These are phyloP conservation scores for Tetraodon nigroviridis DNA, from an alignment of 2,113 vertebrate species.

Conservation along the genomic window DNA sequence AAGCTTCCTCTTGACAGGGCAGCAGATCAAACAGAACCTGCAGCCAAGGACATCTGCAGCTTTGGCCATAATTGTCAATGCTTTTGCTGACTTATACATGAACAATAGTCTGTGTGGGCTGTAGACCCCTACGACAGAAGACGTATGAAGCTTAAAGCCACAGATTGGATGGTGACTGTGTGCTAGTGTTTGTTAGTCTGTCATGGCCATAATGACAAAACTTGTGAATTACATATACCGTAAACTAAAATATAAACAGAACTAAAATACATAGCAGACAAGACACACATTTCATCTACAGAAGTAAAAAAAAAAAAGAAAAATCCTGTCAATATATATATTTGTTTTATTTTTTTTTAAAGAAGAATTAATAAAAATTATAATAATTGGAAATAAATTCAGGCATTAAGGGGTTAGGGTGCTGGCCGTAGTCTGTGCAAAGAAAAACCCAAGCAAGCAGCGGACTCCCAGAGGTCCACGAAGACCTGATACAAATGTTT, in stretches of 20 bases:
- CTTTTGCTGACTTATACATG: constrained; percentile 26
- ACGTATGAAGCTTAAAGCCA: background rate
- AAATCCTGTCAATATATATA: too few relatives aligned
- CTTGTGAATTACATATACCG: background rate
- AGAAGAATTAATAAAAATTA: too few relatives aligned
- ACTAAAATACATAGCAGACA: background rate
- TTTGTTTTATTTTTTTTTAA: too few relatives aligned
- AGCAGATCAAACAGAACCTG: constrained; percentile 30
- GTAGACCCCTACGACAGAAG: constrained; percentile 7
- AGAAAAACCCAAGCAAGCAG: too few relatives aligned
- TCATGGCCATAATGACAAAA: background rate
- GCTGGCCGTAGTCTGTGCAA: too few relatives aligned
- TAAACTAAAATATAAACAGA: background rate
- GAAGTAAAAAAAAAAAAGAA: background rate
- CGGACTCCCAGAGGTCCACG: too few relatives aligned
- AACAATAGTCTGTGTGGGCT: constrained; percentile 36
- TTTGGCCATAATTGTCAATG: constrained; percentile 10
- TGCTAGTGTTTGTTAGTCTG: background rate
- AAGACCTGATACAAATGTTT: too few relatives aligned
- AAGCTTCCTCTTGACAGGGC: constrained; percentile 35
- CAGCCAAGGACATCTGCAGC: constrained; percentile 42
- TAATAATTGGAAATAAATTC: too few relatives aligned
- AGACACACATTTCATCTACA: background rate
- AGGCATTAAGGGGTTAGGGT: too few relatives aligned
- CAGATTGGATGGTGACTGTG: background rate